phyloP scores from a whole-genome alignment of 2,113 vertebrate species.

The Oceanites oceanicus region DNA sequence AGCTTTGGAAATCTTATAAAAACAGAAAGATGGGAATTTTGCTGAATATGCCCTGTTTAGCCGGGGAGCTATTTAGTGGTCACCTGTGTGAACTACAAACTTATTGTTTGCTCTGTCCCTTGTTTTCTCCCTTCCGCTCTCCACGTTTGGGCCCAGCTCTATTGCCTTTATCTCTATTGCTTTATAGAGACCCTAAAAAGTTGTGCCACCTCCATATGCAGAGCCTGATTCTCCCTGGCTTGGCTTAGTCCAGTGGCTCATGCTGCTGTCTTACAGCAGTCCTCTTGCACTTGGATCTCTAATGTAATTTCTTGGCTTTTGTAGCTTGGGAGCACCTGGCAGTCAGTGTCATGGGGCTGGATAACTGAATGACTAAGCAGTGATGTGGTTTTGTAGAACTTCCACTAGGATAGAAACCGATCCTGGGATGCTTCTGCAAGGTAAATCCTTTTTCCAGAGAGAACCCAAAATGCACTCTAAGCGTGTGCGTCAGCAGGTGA shows the following conservation, averaged over 20 bases:
- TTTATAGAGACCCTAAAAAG: neutral
- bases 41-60: neutral
- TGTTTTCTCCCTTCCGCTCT: neutral
- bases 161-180: neutral
- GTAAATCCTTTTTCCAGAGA: neutral
- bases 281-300: neutral
- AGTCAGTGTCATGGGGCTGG: neutral
- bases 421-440: neutral
- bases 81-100: neutral
- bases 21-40: neutral
- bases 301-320: neutral
- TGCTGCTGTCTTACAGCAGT: neutral
- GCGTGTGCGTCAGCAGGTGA: neutral
- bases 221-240: neutral
- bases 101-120: neutral
- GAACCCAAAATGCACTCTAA: neutral
- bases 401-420: neutral
- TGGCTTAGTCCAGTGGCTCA: neutral
- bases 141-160: neutral
- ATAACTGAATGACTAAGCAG: neutral
- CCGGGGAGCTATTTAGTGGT: neutral
- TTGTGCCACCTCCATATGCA: neutral
- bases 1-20: constrained; percentile 1
- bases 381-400: neutral
- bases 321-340: neutral